These are phyloP conservation scores for Rhinopithecus roxellana DNA, from an alignment of 2,113 vertebrate species.

Conservation along the genomic window DNA sequence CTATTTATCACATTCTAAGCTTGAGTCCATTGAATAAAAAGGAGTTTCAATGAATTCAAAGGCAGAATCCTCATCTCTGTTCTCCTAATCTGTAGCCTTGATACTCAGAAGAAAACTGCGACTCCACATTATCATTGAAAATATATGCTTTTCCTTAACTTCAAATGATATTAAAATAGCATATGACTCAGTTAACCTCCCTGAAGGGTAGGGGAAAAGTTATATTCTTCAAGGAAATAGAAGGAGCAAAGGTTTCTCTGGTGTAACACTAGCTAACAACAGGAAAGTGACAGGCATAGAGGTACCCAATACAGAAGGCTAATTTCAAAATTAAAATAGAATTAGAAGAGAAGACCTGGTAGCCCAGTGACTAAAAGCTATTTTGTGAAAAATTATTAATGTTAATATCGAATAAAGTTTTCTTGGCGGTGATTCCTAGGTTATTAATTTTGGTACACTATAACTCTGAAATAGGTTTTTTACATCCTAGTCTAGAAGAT, in stretches of 20 bases:
- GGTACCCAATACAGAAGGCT: neutral
- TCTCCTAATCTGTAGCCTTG: neutral
- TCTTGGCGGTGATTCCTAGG: neutral
- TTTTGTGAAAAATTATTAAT: neutral
- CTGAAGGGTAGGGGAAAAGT: neutral
- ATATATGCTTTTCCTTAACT: conserved; percentile 14
- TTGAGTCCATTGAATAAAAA: neutral
- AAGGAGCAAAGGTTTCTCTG: neutral
- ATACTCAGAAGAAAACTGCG: neutral
- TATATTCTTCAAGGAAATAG: neutral
- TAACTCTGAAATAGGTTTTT: neutral
- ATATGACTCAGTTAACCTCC: neutral
- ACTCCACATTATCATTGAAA: conserved; percentile 29
- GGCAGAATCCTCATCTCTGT: neutral
- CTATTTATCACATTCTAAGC: neutral
- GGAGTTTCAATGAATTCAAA: conserved; percentile 3
- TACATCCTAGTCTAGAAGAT: neutral
- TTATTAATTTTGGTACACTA: neutral
- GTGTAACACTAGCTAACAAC: neutral
- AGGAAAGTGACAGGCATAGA: neutral
- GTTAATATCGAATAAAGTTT: neutral
- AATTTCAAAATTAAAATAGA: conserved; percentile 17
- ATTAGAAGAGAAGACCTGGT: neutral
- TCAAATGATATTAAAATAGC: conserved; percentile 10
- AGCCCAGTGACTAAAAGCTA: neutral